Conservation (phyloP, 2,888 invertebrate genomes). For the Gasteruption jaculator region DNA sequence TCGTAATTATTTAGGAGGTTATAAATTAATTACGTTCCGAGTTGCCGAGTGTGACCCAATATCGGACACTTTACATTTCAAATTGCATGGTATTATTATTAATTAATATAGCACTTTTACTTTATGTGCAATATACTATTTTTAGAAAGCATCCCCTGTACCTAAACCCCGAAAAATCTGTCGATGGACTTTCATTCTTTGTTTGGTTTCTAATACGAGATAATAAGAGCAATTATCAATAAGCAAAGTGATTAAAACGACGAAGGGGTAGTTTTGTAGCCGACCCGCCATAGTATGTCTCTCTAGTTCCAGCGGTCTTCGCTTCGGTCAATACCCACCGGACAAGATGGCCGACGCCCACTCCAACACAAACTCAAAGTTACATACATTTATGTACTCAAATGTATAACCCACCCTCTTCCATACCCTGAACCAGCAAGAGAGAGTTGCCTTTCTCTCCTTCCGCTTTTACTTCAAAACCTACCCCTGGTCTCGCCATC, state of each 20-base stretch:
- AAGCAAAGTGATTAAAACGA: slow-evolving; percentile 41
- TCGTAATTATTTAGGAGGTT: no score
- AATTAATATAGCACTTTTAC: no score
- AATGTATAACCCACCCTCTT: slow-evolving; percentile 49
- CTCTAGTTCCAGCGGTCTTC: slow-evolving; percentile 42
- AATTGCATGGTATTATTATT: no score
- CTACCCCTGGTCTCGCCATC: slow-evolving; percentile 31
- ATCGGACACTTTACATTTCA: no score
- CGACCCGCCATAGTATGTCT: slow-evolving; percentile 45
- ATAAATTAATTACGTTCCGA: no score
- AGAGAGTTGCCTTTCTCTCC: slow-evolving; percentile 41
- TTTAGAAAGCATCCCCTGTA: no score
- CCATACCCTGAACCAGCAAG: no score
- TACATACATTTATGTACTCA: slow-evolving; percentile 53
- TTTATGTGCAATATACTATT: no score
- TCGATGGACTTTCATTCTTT: no score
- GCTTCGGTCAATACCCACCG: slow-evolving; percentile 53
- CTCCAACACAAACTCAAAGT: slow-evolving; percentile 51
- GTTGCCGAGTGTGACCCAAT: no score
- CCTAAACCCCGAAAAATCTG: no score
- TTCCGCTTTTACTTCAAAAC: slow-evolving; percentile 25
- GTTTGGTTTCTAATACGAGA: no score
- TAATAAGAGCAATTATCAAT: slow-evolving; percentile 49
- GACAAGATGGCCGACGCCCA: slow-evolving; percentile 53
- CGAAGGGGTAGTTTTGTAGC: slow-evolving; percentile 42